Base-by-base conservation (phyloP, 2,113 vertebrate genomes). In the Madoqua kirkii region DNA sequence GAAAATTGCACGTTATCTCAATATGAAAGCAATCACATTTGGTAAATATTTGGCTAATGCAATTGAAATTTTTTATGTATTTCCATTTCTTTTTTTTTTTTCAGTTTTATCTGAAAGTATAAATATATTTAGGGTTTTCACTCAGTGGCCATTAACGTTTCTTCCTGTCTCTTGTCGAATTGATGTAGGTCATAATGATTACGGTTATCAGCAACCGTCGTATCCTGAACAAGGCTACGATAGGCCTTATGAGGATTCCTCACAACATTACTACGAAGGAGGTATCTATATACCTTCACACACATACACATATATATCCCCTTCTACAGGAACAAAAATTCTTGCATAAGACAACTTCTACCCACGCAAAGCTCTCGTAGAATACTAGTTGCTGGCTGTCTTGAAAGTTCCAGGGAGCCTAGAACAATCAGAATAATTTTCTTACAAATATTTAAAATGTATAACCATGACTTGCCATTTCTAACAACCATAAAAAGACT, bases 171-270 rank as follows among this genome's bases (percentile, higher is more conserved):
- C 99, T 99, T 99, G 99, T 99, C 99, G 99, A 99, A 99, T 99
- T 99, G 99, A 99, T 99, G 99, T 99, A 99, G 99, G 99, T 99
- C 99, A 99, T 99, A 99, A 99, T 99, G 99, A 99, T 99, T 99
- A 99, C 99, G 99, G 99, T 99, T 99, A 99, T 99, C 99, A 99
- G 99, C 99, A 99, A 99, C 99, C 99, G 99, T 99, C 99, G 99
- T 99, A 99, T 99, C 99, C 99, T 99, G 99, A 99, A 99, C 99
- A 99, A 99, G 99, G 99, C 99, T 99, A 99, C 99, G 99, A 99
- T 99, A 99, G 99, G 99, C 99, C 99, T 99, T 99, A 99, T 98
- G 99, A 99, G 99, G 99, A 99, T 99, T 99, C 99, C 99, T 99
- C 99, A 98, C 99, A 99, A 99, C 99, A 99, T 99, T 99, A 99